phyloP scores from a whole-genome alignment of 2,797 vertebrate species.

The Cynopterus sphinx region DNA sequence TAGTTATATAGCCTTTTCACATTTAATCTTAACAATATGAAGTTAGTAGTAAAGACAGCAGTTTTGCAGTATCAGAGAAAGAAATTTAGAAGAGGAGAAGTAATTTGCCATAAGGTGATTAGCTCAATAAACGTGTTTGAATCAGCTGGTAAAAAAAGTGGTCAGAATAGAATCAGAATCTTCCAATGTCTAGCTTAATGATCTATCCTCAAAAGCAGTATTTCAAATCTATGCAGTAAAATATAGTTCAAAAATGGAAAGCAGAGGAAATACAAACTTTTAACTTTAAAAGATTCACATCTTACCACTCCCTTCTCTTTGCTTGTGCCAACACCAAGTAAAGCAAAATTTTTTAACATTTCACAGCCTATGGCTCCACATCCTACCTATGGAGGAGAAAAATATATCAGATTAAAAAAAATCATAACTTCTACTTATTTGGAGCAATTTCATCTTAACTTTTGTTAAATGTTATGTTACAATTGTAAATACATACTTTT shows the following conservation, averaged over 20 bases:
- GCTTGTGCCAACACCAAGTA: conserved; percentile 93
- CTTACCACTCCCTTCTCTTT: conserved; percentile 87
- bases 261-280: neutral
- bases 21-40: neutral
- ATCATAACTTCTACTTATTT: neutral
- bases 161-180: neutral
- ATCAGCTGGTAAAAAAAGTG: neutral
- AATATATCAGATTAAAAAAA: conserved; percentile 1
- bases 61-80: conserved; percentile 16
- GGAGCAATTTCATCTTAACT: neutral
- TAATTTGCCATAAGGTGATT: neutral
- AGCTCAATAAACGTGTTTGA: too few species aligned
- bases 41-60: neutral
- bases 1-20: neutral
- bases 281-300: neutral
- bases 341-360: conserved; percentile 99
- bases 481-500: neutral
- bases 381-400: conserved; percentile 89
- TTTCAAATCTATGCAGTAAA: neutral
- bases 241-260: neutral
- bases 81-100: conserved; percentile 9
- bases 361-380: conserved; percentile 99
- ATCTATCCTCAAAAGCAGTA: neutral
- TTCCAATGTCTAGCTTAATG: conserved; percentile 10
- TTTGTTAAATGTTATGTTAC: neutral